These are phyloP conservation scores for Tetheella fluctuosa DNA, from an alignment of 2,888 invertebrate species.

Conservation along the genomic window DNA sequence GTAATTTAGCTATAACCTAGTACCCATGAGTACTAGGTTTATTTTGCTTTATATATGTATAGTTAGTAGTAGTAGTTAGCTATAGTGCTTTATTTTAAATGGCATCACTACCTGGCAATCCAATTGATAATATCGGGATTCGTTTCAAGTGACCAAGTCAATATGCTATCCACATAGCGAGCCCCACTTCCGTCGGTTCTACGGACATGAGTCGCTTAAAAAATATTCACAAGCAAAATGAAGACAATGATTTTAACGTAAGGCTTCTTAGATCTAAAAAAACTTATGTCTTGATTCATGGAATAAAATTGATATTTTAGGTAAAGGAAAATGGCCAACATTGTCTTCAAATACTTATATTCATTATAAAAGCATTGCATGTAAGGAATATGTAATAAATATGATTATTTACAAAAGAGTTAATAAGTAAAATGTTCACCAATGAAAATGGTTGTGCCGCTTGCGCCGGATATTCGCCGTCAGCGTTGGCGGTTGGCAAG, in stretches of 20 bases:
- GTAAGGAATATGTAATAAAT: neutral
- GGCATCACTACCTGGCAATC: neutral
- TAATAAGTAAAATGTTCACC: neutral
- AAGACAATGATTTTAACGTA: constrained; percentile 48
- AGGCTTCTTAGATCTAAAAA: constrained; percentile 50
- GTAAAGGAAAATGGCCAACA: constrained; percentile 7
- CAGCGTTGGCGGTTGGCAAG: too few relatives aligned
- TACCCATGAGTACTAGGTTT: too few relatives aligned
- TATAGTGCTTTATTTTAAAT: too few relatives aligned
- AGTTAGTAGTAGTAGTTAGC: too few relatives aligned
- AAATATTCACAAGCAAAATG: constrained; percentile 57
- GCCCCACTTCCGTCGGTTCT: constrained; percentile 68
- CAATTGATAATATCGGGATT: constrained; percentile 36
- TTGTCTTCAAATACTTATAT: constrained; percentile 2
- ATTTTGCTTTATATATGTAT: too few relatives aligned
- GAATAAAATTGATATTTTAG: constrained; percentile 39
- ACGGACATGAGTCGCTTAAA: constrained; percentile 71
- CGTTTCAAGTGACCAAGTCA: constrained; percentile 44
- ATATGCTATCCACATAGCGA: constrained; percentile 67
- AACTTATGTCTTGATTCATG: constrained; percentile 43
- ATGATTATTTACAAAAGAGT: too few relatives aligned
- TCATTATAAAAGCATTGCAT: neutral
- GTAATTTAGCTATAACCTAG: too few relatives aligned
- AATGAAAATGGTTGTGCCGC: neutral
- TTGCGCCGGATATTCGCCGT: neutral